Evolutionary conservation across 2,797 vertebrate genomes (phyloP).

Genomic region (Melanotaenia nigrans): DNA sequence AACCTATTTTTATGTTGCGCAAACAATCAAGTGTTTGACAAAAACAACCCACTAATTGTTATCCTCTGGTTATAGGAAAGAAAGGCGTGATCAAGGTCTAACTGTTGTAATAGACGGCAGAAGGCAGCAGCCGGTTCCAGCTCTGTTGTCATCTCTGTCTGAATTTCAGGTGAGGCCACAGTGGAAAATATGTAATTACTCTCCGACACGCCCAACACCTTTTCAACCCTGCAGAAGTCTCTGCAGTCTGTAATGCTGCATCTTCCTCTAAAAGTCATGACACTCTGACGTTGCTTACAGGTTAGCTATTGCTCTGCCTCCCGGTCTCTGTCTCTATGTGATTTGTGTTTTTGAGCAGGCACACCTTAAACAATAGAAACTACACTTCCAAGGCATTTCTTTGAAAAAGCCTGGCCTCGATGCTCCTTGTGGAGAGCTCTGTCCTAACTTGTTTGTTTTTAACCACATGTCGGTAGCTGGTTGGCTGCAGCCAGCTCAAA

Average conservation of each 20-base stretch:
- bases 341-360: constrained; percentile 35
- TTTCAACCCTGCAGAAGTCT: constrained; percentile 28
- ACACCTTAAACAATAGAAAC: constrained; percentile 55
- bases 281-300: constrained; percentile 34
- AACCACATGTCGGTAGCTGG: constrained; percentile 62
- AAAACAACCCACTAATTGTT: constrained; percentile 27
- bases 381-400: constrained; percentile 56
- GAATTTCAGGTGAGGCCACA: constrained; percentile 85
- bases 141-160: constrained; percentile 83
- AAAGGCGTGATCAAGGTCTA: constrained; percentile 83
- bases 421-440: constrained; percentile 62
- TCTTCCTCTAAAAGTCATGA: constrained; percentile 20
- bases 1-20: neutral
- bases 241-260: constrained; percentile 27
- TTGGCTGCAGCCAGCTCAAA: constrained; percentile 49
- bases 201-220: constrained; percentile 47
- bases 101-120: constrained; percentile 86
- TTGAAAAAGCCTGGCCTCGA: constrained; percentile 63
- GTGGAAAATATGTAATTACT: constrained; percentile 73
- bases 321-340: constrained; percentile 26
- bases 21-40: constrained; percentile 7
- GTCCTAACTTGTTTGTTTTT: constrained; percentile 78
- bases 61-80: constrained; percentile 79
- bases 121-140: constrained; percentile 76
- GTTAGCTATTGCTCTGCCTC: constrained; percentile 44